phyloP scores from a whole-genome alignment of 2,113 vertebrate species.

The Seriola quinqueradiata region DNA sequence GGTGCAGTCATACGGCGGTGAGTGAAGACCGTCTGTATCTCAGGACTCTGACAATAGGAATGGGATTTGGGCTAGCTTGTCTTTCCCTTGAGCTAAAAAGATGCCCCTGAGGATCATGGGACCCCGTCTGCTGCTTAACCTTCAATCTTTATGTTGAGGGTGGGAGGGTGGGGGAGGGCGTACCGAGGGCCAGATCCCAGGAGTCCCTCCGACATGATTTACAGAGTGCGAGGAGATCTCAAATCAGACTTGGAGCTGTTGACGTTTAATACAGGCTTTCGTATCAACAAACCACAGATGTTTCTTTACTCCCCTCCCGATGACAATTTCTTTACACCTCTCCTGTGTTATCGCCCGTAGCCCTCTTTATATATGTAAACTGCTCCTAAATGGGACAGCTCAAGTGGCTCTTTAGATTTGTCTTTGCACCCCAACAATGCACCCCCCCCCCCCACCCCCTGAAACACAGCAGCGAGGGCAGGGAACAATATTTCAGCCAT shows the following conservation, averaged over 20 bases:
- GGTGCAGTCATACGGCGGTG: too few relatives aligned
- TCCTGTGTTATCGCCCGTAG: conserved; percentile 28
- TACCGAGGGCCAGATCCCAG: conserved; percentile 45
- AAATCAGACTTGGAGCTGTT: conserved; percentile 36
- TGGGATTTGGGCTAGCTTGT: conserved; percentile 10
- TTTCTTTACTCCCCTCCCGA: conserved; percentile 37
- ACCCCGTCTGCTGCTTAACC: conserved; percentile 57
- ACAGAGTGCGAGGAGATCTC: conserved; percentile 54
- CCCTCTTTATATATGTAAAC: conserved; percentile 57
- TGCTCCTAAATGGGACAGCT: conserved; percentile 49
- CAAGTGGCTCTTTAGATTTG: conserved; percentile 53
- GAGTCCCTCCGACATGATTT: conserved; percentile 54
- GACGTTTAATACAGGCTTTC: conserved; percentile 37
- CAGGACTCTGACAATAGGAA: conserved; percentile 35
- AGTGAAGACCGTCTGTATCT: neutral
- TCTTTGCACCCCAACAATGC: conserved; percentile 46
- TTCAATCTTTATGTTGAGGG: conserved; percentile 11
- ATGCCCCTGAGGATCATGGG: conserved; percentile 44
- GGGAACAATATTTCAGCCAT: conserved; percentile 74
- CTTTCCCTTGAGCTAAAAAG: conserved; percentile 31
- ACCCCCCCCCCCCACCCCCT: conserved; percentile 28
- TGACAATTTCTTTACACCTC: conserved; percentile 33
- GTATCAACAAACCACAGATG: conserved; percentile 39
- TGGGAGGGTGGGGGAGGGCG: conserved; percentile 34
- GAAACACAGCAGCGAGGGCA: conserved; percentile 34